phyloP scores from a whole-genome alignment of 2,888 invertebrate species.

The Acleris laterana region DNA sequence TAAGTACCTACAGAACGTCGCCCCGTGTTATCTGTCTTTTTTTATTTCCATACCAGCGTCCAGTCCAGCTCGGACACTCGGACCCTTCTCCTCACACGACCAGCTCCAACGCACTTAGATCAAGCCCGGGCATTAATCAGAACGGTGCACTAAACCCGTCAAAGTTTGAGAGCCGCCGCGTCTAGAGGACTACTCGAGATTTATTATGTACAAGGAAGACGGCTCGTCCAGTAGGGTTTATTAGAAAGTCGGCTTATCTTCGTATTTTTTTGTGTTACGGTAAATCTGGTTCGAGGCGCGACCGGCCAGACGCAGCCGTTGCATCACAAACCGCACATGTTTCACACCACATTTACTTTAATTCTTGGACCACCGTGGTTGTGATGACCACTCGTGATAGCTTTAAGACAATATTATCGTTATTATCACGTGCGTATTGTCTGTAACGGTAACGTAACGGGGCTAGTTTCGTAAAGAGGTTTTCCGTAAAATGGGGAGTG shows the following conservation, averaged over 20 bases:
- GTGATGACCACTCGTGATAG: slow-evolving; percentile 20
- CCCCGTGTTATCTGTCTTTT: too few species aligned
- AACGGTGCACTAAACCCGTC: slow-evolving; percentile 29
- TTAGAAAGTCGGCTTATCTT: slow-evolving; percentile 82
- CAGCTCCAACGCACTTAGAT: slow-evolving; percentile 4
- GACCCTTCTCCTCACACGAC: background rate
- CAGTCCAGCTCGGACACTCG: background rate
- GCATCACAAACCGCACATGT: slow-evolving; percentile 31
- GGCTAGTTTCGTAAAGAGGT: background rate
- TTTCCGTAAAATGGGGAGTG: background rate
- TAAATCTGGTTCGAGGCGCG: slow-evolving; percentile 65
- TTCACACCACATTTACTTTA: slow-evolving; percentile 17
- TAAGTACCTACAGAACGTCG: too few species aligned
- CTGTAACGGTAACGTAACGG: background rate
- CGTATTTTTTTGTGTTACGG: slow-evolving; percentile 79
- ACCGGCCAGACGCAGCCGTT: slow-evolving; percentile 9
- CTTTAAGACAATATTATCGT: slow-evolving; percentile 7
- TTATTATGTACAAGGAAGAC: slow-evolving; percentile 81
- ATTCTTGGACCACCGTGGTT: slow-evolving; percentile 25
- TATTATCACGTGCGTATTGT: slow-evolving; percentile 12
- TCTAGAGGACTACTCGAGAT: slow-evolving; percentile 76
- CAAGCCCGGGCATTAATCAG: slow-evolving; percentile 29
- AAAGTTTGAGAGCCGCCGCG: slow-evolving; percentile 63
- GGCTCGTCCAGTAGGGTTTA: slow-evolving; percentile 72
- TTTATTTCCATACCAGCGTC: background rate